phyloP scores from a whole-genome alignment of 2,797 vertebrate species.

The Megaceryle alcyon region DNA sequence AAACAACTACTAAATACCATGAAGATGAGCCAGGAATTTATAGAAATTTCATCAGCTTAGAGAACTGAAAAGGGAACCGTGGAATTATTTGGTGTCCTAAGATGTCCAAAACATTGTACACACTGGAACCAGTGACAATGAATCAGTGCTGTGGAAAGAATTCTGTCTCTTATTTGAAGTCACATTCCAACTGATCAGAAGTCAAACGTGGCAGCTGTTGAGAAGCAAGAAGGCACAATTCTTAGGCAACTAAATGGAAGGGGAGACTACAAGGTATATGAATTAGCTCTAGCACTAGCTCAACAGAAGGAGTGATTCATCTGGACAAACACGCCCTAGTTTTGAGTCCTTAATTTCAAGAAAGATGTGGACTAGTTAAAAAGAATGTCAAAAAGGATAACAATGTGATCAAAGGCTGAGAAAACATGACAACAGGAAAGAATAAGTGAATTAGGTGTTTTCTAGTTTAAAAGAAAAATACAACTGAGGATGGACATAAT shows the following conservation, averaged over 20 bases:
- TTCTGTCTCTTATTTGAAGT: not conserved
- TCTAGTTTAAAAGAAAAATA: not conserved
- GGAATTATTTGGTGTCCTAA: not conserved
- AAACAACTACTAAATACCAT: not conserved
- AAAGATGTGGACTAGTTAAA: not conserved
- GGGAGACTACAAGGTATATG: not conserved
- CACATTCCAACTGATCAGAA: fast-evolving
- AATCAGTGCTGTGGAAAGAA: not conserved
- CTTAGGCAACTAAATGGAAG: not conserved
- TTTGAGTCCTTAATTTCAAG: not conserved
- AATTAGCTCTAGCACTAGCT: not conserved
- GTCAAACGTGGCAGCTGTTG: not conserved
- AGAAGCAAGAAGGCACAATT: not conserved
- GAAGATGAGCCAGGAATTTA: not conserved
- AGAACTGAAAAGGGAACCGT: not conserved
- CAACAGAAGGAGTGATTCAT: not conserved
- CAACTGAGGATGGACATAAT: not conserved
- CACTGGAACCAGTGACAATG: fast-evolving
- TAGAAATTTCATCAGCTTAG: not conserved
- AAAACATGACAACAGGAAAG: not conserved
- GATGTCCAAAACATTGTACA: not conserved
- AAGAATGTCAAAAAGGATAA: not conserved
- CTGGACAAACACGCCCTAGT: not conserved
- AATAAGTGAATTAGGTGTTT: not conserved
- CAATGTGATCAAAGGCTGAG: not conserved